Percentiles rank a stretch among this genome's conserved stretches.
Evolutionary conservation across 1,140 invertebrate species (phyloP).

Genomic region (Uloborus diversus): DNA sequence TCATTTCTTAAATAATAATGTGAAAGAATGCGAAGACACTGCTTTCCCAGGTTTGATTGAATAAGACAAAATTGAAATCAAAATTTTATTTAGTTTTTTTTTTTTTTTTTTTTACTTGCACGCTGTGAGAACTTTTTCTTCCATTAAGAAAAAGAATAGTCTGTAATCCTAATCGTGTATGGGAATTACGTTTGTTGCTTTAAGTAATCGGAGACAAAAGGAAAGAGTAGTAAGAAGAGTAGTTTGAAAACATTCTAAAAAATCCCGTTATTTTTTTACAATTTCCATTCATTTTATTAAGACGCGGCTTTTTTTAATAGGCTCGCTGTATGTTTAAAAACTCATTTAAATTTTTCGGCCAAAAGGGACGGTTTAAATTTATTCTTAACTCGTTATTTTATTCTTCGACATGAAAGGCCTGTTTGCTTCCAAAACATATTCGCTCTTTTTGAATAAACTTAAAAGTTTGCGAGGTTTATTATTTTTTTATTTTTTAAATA

Average conservation of each 20-base stretch:
- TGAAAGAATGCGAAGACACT: no score
- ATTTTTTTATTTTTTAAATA: no score
- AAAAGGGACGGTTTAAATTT: conserved; percentile 19
- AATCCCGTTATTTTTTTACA: neutral
- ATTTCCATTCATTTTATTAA: conserved; percentile 38
- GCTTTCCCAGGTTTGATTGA: no score
- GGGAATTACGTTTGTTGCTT: conserved; percentile 29
- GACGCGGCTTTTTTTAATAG: conserved; percentile 29
- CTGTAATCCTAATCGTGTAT: conserved; percentile 10
- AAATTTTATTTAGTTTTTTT: neutral
- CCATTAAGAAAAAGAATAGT: conserved; percentile 16
- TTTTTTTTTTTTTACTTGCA: no score
- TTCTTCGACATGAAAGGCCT: no score
- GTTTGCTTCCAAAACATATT: no score
- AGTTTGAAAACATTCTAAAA: conserved; percentile 25
- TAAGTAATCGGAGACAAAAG: conserved; percentile 32
- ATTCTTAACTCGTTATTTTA: conserved; percentile 30
- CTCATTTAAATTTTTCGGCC: conserved; percentile 42
- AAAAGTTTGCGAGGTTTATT: no score
- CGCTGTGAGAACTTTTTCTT: neutral
- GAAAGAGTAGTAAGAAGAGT: no score
- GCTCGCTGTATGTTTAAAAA: conserved; percentile 38
- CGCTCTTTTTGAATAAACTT: no score
- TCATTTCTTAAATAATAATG: no score
- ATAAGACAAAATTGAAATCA: conserved; percentile 1